Base-by-base conservation (phyloP, 2,113 vertebrate genomes). In the Sardina pilchardus region DNA sequence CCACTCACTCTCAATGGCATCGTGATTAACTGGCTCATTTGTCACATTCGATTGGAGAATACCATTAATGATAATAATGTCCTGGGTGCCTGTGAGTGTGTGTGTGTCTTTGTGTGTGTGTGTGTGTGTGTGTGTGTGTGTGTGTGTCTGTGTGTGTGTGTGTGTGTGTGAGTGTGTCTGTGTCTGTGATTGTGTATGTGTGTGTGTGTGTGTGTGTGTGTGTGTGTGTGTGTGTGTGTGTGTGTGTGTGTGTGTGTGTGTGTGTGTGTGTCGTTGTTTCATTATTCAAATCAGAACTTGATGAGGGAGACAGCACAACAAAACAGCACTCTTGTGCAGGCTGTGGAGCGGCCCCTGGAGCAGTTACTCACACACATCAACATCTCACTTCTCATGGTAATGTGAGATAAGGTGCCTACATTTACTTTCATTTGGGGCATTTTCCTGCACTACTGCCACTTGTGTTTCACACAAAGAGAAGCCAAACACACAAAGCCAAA, bases 11-110 rank as follows among this genome's bases (percentile, higher is more conserved):
- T 19, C 59, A 56, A 42, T 56, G 24, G 30, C 19, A 4, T 9
- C 48, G 39, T 63, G 21, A 48, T 81, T 81, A 84, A 36, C n/a
- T 5, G 30, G 71, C 34, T 48, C 47, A 81, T 80, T 82, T 8
- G 12, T 82, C 36, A 48, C 53, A 82, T 84, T 42, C n/a, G 42
- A 87, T n/a, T 56, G 71, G 34, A 78, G 34, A 36, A 78, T 36
- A 12, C 14, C 30, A 78, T 78, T 78, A 78, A 78, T 78, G 71
- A 78, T 36, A 34, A 36, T 78, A 16, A 78, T 78, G 71, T 34
- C 10, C 14, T 34, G 26, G n/a, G 71, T 39, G 71, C 39, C 3
- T 78, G 71, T 78, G 26, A 39, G 10, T 78, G 26, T 78, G 67
- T 75, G 67, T 75, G 67, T 75, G 67, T 75, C 30, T 75, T 30